Percentiles rank a stretch among this genome's conserved stretches.
Evolutionary conservation across 2,113 vertebrate species (phyloP).

Genomic region (Erythrolamprus reginae): DNA sequence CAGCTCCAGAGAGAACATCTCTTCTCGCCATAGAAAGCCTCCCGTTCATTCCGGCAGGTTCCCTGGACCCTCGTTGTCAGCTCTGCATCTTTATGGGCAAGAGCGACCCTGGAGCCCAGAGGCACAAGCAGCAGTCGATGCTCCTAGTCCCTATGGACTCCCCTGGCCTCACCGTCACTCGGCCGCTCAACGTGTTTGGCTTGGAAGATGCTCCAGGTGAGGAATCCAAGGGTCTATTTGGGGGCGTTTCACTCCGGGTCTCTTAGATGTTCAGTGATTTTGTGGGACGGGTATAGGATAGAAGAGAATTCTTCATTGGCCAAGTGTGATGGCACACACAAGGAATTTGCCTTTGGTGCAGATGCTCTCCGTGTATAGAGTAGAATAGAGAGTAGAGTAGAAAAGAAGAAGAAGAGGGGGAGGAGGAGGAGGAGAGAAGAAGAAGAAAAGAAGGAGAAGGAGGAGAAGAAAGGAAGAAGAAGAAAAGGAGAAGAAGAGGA

Average conservation of each 20-base stretch:
- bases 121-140: slow-evolving; percentile 60
- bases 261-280: background rate
- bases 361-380: too few species aligned
- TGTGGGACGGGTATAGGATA: background rate
- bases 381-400: too few species aligned
- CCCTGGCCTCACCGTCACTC: slow-evolving; percentile 49
- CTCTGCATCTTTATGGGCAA: slow-evolving; percentile 67
- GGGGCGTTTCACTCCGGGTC: background rate
- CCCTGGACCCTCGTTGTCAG: slow-evolving; percentile 58
- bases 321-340: too few species aligned
- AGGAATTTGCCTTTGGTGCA: too few species aligned
- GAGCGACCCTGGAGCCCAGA: slow-evolving; percentile 52
- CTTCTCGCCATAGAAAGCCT: background rate
- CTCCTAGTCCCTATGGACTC: slow-evolving; percentile 63
- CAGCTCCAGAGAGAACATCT: background rate
- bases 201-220: slow-evolving; percentile 51
- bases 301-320: too few species aligned
- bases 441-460: too few species aligned
- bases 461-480: too few species aligned
- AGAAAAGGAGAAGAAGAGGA: too few species aligned
- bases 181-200: slow-evolving; percentile 50
- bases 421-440: too few species aligned
- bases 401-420: too few species aligned
- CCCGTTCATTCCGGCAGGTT: slow-evolving; percentile 37
- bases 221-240: background rate